phyloP scores from a whole-genome alignment of 2,888 invertebrate species.

The Thecophora atra region DNA sequence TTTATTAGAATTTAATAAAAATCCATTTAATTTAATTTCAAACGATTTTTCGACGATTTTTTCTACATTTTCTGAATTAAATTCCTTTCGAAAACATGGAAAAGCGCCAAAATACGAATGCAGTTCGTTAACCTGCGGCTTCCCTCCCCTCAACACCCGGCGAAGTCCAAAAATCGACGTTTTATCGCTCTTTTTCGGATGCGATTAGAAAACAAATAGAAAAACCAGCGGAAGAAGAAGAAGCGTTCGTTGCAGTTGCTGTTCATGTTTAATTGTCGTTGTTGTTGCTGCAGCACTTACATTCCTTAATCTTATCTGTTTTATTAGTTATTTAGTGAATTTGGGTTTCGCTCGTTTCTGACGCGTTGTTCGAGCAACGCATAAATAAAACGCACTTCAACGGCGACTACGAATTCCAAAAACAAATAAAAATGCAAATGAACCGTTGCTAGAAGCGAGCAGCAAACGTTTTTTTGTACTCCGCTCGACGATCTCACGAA shows the following conservation, averaged over 20 bases:
- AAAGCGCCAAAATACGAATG: slow-evolving; percentile 21
- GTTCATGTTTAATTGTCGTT: background rate
- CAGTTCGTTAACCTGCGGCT: slow-evolving; percentile 25
- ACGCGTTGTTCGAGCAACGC: background rate
- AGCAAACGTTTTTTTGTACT: no score
- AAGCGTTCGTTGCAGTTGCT: background rate
- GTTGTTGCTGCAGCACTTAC: slow-evolving; percentile 1
- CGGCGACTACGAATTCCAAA: no score
- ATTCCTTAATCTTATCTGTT: slow-evolving; percentile 20
- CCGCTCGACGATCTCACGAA: no score
- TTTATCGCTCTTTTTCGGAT: slow-evolving; percentile 16
- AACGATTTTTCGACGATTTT: background rate
- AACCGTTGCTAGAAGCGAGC: no score
- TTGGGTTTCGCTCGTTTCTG: background rate
- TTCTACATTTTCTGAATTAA: background rate
- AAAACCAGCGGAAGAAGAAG: background rate
- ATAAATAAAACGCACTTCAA: no score
- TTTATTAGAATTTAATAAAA: no score
- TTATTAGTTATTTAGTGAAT: background rate
- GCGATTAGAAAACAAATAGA: slow-evolving; percentile 12
- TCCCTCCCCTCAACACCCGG: background rate
- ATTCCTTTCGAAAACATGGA: background rate
- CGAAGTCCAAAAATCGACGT: background rate
- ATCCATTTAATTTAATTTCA: background rate
- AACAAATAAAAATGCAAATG: no score